phyloP scores from a whole-genome alignment of 2,797 vertebrate genomes.

The Cuniculus paca region DNA sequence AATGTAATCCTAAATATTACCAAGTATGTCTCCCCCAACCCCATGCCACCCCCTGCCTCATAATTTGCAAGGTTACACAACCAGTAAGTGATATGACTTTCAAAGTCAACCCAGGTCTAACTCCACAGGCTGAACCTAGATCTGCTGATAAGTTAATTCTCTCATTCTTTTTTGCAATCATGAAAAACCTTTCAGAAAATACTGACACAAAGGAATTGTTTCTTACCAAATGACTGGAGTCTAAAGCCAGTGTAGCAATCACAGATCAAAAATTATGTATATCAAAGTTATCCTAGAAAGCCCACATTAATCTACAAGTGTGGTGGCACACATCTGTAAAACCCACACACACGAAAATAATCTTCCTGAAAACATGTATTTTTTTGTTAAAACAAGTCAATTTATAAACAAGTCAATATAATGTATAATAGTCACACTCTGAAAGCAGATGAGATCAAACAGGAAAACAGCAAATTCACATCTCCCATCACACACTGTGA shows the following conservation, averaged over 20 bases:
- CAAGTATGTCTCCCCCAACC: neutral
- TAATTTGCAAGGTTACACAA: neutral
- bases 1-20: neutral
- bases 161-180: neutral
- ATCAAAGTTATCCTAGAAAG: slow-evolving; percentile 31
- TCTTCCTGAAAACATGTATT: no score
- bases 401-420: slow-evolving; percentile 23
- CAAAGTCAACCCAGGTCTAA: neutral
- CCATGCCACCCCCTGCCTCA: neutral
- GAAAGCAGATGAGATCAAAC: slow-evolving; percentile 52
- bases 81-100: neutral
- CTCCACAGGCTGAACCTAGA: slow-evolving; percentile 11
- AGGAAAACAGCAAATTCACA: neutral
- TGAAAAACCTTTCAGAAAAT: slow-evolving; percentile 63
- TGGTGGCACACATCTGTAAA: no score
- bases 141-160: neutral
- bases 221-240: neutral
- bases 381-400: neutral
- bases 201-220: slow-evolving; percentile 43
- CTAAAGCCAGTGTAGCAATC: slow-evolving; percentile 7
- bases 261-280: slow-evolving; percentile 1
- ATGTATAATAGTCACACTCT: neutral
- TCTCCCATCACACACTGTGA: neutral
- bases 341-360: no score
- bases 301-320: neutral